Evolutionary conservation across 2,113 vertebrate genomes (phyloP).

Genomic region (Engystomops pustulosus): DNA sequence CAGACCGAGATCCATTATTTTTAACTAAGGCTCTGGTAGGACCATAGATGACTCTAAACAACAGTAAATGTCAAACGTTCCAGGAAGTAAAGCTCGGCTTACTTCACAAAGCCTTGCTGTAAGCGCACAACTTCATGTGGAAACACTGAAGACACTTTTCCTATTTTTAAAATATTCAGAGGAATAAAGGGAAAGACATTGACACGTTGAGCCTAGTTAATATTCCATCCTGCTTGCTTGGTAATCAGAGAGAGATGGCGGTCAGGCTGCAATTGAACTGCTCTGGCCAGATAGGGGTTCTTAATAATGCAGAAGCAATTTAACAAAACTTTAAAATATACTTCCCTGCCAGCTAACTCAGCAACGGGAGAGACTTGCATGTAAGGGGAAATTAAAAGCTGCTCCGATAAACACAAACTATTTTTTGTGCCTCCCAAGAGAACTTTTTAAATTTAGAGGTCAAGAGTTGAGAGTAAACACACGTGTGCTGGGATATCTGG

Average conservation of each 20-base stretch:
- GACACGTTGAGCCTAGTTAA: neutral
- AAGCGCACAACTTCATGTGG: neutral
- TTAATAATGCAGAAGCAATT: conserved; percentile 62
- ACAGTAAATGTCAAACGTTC: neutral
- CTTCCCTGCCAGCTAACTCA: conserved; percentile 53
- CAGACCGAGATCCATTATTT: no score
- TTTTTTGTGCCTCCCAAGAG: conserved; percentile 26
- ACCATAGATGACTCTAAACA: neutral
- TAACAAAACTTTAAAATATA: conserved; percentile 49
- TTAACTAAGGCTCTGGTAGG: no score
- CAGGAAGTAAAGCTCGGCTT: neutral
- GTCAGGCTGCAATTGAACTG: conserved; percentile 45
- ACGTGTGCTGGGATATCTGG: neutral
- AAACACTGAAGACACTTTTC: neutral
- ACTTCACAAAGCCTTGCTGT: neutral
- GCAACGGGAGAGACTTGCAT: conserved; percentile 29
- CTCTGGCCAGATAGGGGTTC: conserved; percentile 32
- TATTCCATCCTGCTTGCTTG: conserved; percentile 31
- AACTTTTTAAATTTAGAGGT: conserved; percentile 13
- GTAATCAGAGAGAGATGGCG: conserved; percentile 41
- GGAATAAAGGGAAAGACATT: neutral
- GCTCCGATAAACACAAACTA: conserved; percentile 53
- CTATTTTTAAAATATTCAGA: neutral
- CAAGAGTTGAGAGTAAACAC: neutral
- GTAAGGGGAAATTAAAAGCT: conserved; percentile 56